phyloP scores from a whole-genome alignment of 2,113 vertebrate species.

The Tamias sibiricus region DNA sequence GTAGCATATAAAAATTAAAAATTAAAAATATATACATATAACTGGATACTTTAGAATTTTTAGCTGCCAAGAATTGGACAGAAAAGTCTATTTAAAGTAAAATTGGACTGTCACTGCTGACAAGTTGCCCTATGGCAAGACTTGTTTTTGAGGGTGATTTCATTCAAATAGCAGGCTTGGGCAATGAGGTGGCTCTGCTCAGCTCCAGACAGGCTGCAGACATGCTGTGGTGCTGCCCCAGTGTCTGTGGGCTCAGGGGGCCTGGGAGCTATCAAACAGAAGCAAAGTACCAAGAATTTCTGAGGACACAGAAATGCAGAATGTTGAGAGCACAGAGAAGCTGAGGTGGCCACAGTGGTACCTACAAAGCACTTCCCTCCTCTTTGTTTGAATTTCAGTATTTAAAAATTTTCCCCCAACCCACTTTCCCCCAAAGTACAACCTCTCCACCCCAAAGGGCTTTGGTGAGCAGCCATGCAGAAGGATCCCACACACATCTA shows the following conservation, averaged over 20 bases:
- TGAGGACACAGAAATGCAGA: not conserved
- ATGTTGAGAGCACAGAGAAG: not conserved
- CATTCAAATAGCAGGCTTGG: not conserved
- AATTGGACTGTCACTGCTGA: not conserved
- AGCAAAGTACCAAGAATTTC: not conserved
- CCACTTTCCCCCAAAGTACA: too few relatives aligned
- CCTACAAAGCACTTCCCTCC: not conserved
- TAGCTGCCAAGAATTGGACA: not conserved
- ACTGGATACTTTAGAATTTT: not conserved
- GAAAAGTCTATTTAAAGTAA: not conserved
- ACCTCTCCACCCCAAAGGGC: not conserved
- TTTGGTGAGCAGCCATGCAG: not conserved
- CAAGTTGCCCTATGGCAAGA: not conserved
- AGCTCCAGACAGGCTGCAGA: not conserved
- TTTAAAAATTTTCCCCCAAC: not conserved
- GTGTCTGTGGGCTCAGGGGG: not conserved
- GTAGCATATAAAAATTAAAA: not conserved
- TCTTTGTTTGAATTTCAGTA: not conserved
- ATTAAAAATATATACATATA: not conserved
- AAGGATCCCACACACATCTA: not conserved
- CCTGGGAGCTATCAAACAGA: not conserved
- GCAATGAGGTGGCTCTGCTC: too few relatives aligned
- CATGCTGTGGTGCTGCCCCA: too few relatives aligned
- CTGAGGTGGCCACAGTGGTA: accelerated
- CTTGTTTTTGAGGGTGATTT: not conserved